Evolutionary conservation across 1,140 invertebrate species (phyloP).

Genomic region (Anoplolepis gracilipes): DNA sequence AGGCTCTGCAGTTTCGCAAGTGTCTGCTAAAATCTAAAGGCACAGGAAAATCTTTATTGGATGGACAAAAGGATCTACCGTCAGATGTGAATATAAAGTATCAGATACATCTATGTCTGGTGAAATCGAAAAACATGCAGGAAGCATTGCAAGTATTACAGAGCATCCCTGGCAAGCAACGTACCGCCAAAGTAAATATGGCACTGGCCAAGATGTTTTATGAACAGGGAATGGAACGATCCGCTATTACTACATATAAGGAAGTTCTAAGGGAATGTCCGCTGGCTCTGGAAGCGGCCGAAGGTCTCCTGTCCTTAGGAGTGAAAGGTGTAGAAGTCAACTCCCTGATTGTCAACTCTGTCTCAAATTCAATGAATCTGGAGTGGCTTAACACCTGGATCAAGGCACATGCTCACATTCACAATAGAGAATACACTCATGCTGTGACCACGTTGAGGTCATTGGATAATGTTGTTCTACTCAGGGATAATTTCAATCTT

Average conservation of each 20-base stretch:
- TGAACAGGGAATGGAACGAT: conserved; percentile 90
- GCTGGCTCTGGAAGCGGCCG: conserved; percentile 90
- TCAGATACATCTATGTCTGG: conserved; percentile 90
- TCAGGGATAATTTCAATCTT: conserved; percentile 89
- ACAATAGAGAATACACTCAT: conserved; percentile 88
- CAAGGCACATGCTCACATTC: conserved; percentile 89
- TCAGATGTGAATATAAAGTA: conserved; percentile 91
- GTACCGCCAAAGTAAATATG: conserved; percentile 90
- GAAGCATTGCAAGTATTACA: conserved; percentile 90
- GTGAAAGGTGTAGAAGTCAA: conserved; percentile 91
- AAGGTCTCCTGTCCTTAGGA: conserved; percentile 89
- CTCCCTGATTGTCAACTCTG: conserved; percentile 88
- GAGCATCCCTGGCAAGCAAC: conserved; percentile 89
- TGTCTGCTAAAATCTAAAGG: conserved; percentile 88
- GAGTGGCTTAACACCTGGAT: conserved; percentile 90
- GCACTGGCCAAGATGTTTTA: conserved; percentile 91
- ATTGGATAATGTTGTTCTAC: conserved; percentile 87
- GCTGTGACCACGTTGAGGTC: conserved; percentile 88
- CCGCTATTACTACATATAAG: conserved; percentile 91
- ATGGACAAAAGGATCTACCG: conserved; percentile 85
- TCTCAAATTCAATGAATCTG: conserved; percentile 82
- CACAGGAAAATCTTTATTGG: conserved; percentile 84
- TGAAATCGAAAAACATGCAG: conserved; percentile 88
- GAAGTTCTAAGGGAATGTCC: conserved; percentile 92
- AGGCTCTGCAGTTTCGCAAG: conserved; percentile 90